These are phyloP conservation scores for Rhamphomyia laevipes DNA, from an alignment of 2,888 invertebrate genomes.

Conservation along the genomic window DNA sequence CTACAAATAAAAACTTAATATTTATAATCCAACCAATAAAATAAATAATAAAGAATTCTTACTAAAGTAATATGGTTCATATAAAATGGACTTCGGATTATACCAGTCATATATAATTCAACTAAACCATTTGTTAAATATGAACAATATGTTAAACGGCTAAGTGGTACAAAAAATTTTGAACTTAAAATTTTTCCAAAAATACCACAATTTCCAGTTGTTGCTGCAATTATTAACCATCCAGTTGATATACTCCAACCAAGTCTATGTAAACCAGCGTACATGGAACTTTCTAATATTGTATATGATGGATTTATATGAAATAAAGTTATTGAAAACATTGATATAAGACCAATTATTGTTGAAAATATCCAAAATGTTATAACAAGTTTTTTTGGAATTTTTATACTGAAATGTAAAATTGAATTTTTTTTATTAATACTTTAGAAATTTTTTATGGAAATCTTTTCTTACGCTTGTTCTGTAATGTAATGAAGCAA, in stretches of 20 bases:
- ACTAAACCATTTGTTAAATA: constrained; percentile 61
- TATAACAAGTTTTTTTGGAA: constrained; percentile 30
- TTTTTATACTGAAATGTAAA: constrained; percentile 30
- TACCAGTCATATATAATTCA: constrained; percentile 51
- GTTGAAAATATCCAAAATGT: constrained; percentile 21
- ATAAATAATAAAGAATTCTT: constrained; percentile 21
- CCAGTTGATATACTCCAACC: constrained; percentile 57
- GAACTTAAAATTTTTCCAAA: constrained; percentile 21
- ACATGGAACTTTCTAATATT: constrained; percentile 48
- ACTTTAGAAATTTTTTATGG: constrained; percentile 1
- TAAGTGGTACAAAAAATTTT: constrained; percentile 48
- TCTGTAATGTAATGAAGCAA: constrained; percentile 51
- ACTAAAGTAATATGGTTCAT: constrained; percentile 52
- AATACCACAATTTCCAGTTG: constrained; percentile 52
- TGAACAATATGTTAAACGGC: constrained; percentile 58
- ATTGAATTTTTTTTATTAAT: neutral
- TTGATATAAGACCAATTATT: constrained; percentile 42
- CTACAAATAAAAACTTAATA: constrained; percentile 30
- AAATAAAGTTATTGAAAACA: constrained; percentile 51
- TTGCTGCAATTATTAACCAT: constrained; percentile 54
- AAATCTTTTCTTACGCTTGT: constrained; percentile 37
- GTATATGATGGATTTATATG: constrained; percentile 50
- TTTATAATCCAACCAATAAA: neutral
- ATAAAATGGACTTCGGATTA: constrained; percentile 46
- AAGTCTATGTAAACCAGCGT: constrained; percentile 51